phyloP scores from a whole-genome alignment of 2,113 vertebrate genomes.

The Cricetomys ansorgei region DNA sequence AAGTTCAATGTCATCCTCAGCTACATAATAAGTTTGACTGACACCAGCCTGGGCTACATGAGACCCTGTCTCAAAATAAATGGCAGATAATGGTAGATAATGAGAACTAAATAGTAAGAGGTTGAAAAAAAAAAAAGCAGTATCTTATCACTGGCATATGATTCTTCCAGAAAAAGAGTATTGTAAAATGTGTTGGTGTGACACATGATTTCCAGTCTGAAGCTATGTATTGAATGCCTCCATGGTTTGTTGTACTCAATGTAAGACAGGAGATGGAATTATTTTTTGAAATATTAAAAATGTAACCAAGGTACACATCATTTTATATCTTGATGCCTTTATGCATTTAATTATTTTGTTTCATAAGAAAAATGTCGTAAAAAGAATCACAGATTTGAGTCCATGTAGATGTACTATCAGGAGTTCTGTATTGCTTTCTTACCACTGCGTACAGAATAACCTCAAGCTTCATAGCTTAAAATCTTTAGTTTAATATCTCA shows the following conservation, averaged over 20 bases:
- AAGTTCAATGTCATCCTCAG: background rate
- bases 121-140: background rate
- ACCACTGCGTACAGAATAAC: background rate
- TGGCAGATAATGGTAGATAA: background rate
- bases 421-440: background rate
- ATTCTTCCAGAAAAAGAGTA: background rate
- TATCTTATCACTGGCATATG: background rate
- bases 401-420: too few species aligned
- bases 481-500: background rate
- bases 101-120: background rate
- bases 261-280: background rate
- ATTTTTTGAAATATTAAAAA: background rate
- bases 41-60: background rate
- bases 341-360: background rate
- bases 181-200: background rate
- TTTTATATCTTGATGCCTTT: background rate
- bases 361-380: conserved; percentile 1
- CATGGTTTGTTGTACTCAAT: background rate
- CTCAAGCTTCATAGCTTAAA: background rate
- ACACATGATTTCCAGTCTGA: background rate
- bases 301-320: background rate
- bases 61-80: background rate
- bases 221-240: background rate
- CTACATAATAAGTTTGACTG: background rate
- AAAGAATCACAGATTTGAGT: background rate